Evolutionary conservation across 2,113 vertebrate species (phyloP).

Genomic region (Micronisus gabar): DNA sequence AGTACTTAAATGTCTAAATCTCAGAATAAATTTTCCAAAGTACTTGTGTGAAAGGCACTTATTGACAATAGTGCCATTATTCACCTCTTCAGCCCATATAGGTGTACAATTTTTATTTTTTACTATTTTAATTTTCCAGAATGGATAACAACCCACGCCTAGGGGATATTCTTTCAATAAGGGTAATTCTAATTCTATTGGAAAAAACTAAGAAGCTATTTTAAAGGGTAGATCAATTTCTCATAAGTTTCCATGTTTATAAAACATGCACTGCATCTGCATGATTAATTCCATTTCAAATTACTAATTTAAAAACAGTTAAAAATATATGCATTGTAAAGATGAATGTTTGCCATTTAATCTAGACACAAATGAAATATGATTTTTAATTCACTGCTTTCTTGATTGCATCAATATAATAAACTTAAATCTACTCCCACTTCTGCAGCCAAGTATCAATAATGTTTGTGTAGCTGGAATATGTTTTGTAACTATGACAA

Average conservation of each 20-base stretch:
- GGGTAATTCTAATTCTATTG: background rate
- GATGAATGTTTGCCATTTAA: background rate
- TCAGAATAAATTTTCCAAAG: background rate
- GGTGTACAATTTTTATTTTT: background rate
- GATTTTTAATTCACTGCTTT: background rate
- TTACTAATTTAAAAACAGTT: background rate
- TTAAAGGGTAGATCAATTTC: background rate
- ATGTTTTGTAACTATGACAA: background rate
- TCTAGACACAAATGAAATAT: background rate
- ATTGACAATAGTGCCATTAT: background rate
- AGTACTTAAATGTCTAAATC: background rate
- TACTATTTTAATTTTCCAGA: background rate
- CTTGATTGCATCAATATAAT: background rate
- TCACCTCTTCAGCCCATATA: background rate
- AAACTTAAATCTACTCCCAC: background rate
- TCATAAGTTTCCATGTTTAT: background rate
- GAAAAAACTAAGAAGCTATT: background rate
- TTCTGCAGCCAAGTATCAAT: background rate
- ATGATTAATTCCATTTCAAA: background rate
- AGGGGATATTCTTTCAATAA: background rate
- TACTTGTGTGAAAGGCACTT: background rate
- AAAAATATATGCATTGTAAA: background rate
- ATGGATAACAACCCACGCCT: background rate
- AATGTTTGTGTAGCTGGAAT: background rate
- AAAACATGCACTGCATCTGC: background rate